Evolutionary conservation across 2,797 vertebrate genomes (phyloP), one percentile per base, ranked within the genome.

Genomic region (Parotocinclus haroldoi): DNA sequence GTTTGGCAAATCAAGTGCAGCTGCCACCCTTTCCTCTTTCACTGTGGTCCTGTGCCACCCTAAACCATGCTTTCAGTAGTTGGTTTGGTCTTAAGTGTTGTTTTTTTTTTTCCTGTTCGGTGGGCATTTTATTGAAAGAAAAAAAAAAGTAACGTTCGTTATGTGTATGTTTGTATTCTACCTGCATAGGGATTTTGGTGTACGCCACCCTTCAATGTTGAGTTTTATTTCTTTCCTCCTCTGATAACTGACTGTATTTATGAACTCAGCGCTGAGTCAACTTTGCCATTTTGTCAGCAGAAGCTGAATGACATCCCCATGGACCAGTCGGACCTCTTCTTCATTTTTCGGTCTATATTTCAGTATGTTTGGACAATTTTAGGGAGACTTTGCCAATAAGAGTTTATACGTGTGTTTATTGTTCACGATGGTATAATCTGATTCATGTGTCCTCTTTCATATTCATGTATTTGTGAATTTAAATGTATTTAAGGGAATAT

Each of bases 1-100:
- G 83, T 89, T 85, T 88, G 89, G 88, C 88, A 86, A 87, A 89
- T 85, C 83, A 83, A 84, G 85, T 89, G 88, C 89, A 87, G 84
- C 86, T 85, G 85, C 87, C 80, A 74, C 82, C 82, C 84, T 79
- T 80, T 79, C 73, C 56, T 76, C 56, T 27, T 27, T 76, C 67
- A 78, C 82, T 80, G 85, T 87, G 75, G 82, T 88, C 85, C 83
- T 72, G 82, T 89, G 86, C 89, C 80, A 81, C 81, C 18, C 76
- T 78, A 84, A 82, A 83, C 76, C 85, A 84, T 87, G 85, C 88
- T 89, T 89, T 86, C 75, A 74, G 80, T 86, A 84, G 88, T 83
- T 82, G 82, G 88, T 89, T 80, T 87, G 83, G 86, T 82, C 78
- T 81, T 87, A 78, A 78, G 78, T 65, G 79, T 83, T 74, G 72